Conservation (phyloP, 2,888 invertebrate genomes). For the Lymantria dispar region DNA sequence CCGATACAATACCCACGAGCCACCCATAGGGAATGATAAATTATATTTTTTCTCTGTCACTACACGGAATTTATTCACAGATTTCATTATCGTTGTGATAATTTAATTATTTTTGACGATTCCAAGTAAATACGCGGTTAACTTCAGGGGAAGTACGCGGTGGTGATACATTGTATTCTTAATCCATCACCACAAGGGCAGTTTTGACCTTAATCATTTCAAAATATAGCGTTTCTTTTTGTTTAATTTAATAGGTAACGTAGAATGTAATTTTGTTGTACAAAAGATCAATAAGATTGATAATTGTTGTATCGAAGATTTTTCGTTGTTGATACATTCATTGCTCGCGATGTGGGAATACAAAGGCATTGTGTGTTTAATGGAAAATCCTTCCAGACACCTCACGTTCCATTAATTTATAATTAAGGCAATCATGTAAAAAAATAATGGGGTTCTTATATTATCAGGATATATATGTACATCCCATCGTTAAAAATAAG, state of each 20-base stretch:
- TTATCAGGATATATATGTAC: not conserved
- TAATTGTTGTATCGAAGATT: constrained; percentile 38
- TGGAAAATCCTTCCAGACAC: constrained; percentile 42
- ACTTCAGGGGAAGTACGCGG: no score
- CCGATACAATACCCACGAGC: no score
- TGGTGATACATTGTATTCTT: no score
- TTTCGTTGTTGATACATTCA: constrained; percentile 34
- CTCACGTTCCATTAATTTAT: constrained; percentile 41
- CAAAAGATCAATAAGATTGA: constrained; percentile 44
- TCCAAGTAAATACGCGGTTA: no score
- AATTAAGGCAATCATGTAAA: constrained; percentile 30
- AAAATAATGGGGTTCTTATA: constrained; percentile 12
- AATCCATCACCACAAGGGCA: no score
- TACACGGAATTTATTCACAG: no score
- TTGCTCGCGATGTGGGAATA: constrained; percentile 43
- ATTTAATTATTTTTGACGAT: no score
- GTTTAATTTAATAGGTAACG: constrained; percentile 48
- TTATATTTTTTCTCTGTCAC: no score
- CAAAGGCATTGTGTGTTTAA: constrained; percentile 40
- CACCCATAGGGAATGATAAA: no score
- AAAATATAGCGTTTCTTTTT: constrained; percentile 3
- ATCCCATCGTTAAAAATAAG: no score
- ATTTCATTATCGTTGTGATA: no score
- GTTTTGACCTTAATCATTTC: constrained; percentile 18
- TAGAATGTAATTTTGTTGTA: constrained; percentile 56